Evolutionary conservation across 92 coral and sea anemone genomes (phyloP).

Genomic region (Siderastrea siderea): DNA sequence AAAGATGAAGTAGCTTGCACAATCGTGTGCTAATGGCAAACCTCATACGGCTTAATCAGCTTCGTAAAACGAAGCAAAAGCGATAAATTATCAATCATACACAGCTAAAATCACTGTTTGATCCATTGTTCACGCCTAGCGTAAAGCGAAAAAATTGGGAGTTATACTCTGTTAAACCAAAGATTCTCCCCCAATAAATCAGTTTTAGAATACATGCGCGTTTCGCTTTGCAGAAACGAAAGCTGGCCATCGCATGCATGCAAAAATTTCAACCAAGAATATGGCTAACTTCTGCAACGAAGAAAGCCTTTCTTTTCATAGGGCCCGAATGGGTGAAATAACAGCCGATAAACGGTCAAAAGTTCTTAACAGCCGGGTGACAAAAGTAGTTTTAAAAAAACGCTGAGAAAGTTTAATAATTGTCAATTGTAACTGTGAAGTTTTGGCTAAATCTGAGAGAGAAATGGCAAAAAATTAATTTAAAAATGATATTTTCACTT

Average conservation of each 20-base stretch:
- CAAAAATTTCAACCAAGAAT: neutral
- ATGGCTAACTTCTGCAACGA: neutral
- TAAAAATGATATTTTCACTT: neutral
- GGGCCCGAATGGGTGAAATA: neutral
- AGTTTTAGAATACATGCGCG: conserved; percentile 4
- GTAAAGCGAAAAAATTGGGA: conserved; percentile 9
- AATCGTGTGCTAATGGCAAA: conserved; percentile 4
- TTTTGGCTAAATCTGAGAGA: neutral
- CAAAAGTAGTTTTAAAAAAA: too few relatives aligned
- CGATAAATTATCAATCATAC: conserved; percentile 35
- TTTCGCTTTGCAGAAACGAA: conserved; percentile 18
- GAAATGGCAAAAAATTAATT: neutral
- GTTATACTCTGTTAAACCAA: conserved; percentile 32
- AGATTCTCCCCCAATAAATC: conserved; percentile 18
- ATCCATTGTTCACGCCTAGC: conserved; percentile 31
- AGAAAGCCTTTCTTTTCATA: conserved; percentile 11
- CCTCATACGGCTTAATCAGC: conserved; percentile 3
- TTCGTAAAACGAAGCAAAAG: conserved; percentile 26
- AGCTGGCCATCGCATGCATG: neutral
- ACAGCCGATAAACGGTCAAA: neutral
- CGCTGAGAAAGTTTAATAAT: neutral
- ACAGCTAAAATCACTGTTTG: conserved; percentile 44
- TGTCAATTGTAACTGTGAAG: neutral
- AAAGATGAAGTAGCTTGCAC: neutral
- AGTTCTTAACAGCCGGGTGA: neutral